These are phyloP conservation scores for Theocolax elegans DNA, from an alignment of 1,140 invertebrate genomes.

Conservation along the genomic window DNA sequence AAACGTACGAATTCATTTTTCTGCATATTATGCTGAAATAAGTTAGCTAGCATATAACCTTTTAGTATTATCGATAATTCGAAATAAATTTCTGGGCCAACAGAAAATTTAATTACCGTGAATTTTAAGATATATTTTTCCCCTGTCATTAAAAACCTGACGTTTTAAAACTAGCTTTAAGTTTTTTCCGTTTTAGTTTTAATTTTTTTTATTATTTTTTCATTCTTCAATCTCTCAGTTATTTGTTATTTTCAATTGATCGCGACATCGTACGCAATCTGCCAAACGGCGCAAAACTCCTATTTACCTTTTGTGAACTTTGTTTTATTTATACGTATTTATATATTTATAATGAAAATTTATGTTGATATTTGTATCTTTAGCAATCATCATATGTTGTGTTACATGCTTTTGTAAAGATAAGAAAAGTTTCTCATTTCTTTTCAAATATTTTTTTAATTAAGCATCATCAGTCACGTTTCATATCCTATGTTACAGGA, in stretches of 20 bases:
- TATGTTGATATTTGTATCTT: conserved; percentile 22
- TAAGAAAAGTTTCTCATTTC: conserved; percentile 10
- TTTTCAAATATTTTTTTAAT: conserved; percentile 2
- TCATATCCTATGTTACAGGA: not conserved
- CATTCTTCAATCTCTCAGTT: conserved; percentile 20
- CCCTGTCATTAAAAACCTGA: conserved; percentile 9
- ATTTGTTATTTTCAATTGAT: not conserved
- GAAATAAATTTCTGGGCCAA: conserved; percentile 22
- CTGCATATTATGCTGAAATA: too few relatives aligned
- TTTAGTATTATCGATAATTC: conserved; percentile 37
- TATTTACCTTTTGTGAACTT: conserved; percentile 1
- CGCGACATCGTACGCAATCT: not conserved
- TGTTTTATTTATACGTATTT: not conserved
- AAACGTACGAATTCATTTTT: too few relatives aligned
- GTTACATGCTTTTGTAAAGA: conserved; percentile 14
- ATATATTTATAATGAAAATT: conserved; percentile 20
- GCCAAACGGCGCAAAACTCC: not conserved
- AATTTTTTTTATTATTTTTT: not conserved
- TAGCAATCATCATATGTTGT: not conserved
- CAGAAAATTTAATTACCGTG: conserved; percentile 1
- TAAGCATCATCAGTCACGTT: conserved; percentile 4
- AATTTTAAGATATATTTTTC: conserved; percentile 5
- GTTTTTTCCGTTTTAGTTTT: not conserved
- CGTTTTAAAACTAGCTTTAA: not conserved
- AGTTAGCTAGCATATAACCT: not conserved